Evolutionary conservation across 2,797 vertebrate species (phyloP).

Genomic region (Siniperca undulata): DNA sequence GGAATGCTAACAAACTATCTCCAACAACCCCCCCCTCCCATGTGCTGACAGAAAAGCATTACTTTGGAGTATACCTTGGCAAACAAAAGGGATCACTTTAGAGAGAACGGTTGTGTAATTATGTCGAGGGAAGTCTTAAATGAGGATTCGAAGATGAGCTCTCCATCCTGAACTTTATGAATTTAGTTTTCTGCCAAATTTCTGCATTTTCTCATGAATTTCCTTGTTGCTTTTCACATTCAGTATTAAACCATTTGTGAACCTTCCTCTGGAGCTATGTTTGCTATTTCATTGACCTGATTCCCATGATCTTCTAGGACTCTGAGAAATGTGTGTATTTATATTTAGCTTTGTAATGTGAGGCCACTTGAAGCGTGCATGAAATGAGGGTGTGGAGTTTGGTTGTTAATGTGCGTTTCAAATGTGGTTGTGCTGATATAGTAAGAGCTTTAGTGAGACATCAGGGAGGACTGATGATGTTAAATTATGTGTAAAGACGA

Average conservation of each 20-base stretch:
- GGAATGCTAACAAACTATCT: slow-evolving; percentile 39
- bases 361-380: slow-evolving; percentile 46
- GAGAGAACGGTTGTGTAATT: not conserved
- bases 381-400: slow-evolving; percentile 59
- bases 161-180: not conserved
- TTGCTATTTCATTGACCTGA: slow-evolving; percentile 44
- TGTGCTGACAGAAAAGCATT: slow-evolving; percentile 20
- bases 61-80: slow-evolving; percentile 20
- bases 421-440: slow-evolving; percentile 32
- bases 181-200: not conserved
- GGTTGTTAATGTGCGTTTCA: slow-evolving; percentile 43
- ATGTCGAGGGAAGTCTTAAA: not conserved
- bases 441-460: slow-evolving; percentile 23
- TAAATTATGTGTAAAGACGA: slow-evolving; percentile 10
- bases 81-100: slow-evolving; percentile 70
- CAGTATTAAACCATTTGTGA: not conserved
- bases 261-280: not conserved
- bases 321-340: slow-evolving; percentile 59
- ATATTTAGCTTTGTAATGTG: slow-evolving; percentile 73
- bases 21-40: no score
- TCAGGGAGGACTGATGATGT: slow-evolving; percentile 22
- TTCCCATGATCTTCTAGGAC: slow-evolving; percentile 51
- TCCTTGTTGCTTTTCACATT: not conserved
- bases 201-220: not conserved
- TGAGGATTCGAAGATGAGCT: not conserved